These are phyloP conservation scores for Agrochola circellaris DNA, from an alignment of 2,888 invertebrate genomes.

Conservation along the genomic window DNA sequence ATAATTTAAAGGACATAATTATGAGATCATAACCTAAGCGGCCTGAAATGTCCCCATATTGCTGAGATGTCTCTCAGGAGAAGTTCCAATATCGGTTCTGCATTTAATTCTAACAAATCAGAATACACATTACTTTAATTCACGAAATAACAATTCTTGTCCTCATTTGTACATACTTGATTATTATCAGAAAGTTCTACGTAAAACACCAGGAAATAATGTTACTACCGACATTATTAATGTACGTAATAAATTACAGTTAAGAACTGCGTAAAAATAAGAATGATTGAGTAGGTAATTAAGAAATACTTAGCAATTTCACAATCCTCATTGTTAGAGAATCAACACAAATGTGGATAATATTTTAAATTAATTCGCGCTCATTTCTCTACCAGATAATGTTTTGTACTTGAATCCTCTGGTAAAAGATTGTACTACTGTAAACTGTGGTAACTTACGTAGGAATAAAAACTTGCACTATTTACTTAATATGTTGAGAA, in stretches of 20 bases:
- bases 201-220: not conserved
- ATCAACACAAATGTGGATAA: conserved; percentile 46
- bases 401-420: not conserved
- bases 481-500: not conserved
- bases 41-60: too few species aligned
- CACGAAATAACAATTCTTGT: too few species aligned
- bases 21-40: too few species aligned
- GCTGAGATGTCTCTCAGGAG: too few species aligned
- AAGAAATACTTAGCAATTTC: conserved; percentile 54
- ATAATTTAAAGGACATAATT: too few species aligned
- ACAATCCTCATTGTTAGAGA: conserved; percentile 48
- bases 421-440: conserved; percentile 1
- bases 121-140: too few species aligned
- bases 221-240: too few species aligned
- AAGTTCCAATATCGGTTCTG: too few species aligned
- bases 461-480: not conserved
- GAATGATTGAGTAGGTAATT: conserved; percentile 55
- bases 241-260: conserved; percentile 18
- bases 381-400: conserved; percentile 29
- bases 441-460: not conserved
- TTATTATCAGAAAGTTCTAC: not conserved
- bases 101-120: too few species aligned
- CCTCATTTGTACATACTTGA: not conserved
- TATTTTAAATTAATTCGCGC: conserved; percentile 52
- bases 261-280: conserved; percentile 31